Conservation (phyloP, 2,888 invertebrate genomes). For the Muschampia plurimacula region DNA sequence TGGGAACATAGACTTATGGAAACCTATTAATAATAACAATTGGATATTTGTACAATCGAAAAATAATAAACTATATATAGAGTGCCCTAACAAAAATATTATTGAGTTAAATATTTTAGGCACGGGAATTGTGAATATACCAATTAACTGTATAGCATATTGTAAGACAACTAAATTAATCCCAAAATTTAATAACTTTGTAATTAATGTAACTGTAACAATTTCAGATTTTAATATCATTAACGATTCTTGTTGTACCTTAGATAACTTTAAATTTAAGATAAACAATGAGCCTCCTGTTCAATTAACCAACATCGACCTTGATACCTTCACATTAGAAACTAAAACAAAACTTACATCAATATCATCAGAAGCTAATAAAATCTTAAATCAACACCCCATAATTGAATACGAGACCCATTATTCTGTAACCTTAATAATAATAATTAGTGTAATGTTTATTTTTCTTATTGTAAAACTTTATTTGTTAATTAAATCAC, state of each 20-base stretch:
- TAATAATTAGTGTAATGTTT: background rate
- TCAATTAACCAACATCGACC: background rate
- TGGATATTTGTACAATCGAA: background rate
- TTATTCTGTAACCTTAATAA: background rate
- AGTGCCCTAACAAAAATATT: background rate
- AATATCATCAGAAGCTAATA: background rate
- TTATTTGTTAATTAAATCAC: background rate
- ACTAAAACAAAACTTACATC: background rate
- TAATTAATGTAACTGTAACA: background rate
- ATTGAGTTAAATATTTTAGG: background rate
- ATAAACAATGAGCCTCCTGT: background rate
- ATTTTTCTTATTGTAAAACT: background rate
- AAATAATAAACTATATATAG: background rate
- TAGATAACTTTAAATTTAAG: background rate
- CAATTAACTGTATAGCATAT: background rate
- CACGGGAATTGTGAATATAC: background rate
- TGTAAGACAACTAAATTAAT: background rate
- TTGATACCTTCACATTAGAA: background rate
- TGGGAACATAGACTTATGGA: background rate
- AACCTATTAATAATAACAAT: background rate
- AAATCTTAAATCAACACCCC: background rate
- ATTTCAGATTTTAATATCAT: background rate
- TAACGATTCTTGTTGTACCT: background rate
- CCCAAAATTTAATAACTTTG: background rate
- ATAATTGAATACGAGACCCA: constrained; percentile 6